Percentiles rank a stretch among this genome's conserved stretches.
Conservation (phyloP, 2,888 invertebrate species). For the Tuta absoluta region DNA sequence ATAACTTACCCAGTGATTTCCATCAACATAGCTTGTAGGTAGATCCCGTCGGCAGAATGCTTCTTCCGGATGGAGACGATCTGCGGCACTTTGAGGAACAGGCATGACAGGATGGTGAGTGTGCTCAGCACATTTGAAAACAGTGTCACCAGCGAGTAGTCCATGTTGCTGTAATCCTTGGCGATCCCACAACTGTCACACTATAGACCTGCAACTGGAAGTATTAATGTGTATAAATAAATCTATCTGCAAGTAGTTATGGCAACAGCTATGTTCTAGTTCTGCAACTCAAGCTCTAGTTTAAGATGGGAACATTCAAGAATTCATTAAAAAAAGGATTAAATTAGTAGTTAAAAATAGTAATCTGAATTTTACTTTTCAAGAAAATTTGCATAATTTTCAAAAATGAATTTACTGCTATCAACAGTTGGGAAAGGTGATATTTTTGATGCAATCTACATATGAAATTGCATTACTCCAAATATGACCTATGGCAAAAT, state of each 20-base stretch:
- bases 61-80: constrained; percentile 84
- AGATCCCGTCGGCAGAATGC: constrained; percentile 86
- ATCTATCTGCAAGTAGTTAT: neutral
- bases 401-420: no score
- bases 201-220: neutral
- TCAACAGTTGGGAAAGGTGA: no score
- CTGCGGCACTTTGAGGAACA: constrained; percentile 91
- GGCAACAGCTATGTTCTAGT: no score
- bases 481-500: no score
- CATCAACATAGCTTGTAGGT: constrained; percentile 83
- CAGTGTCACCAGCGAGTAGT: constrained; percentile 38
- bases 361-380: no score
- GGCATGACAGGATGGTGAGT: constrained; percentile 88
- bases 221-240: neutral
- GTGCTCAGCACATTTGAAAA: constrained; percentile 80
- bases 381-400: no score
- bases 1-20: constrained; percentile 85
- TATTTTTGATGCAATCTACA: no score
- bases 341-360: no score
- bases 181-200: neutral
- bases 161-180: constrained; percentile 44
- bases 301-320: no score
- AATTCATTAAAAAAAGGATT: no score
- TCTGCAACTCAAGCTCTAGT: no score
- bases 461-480: no score